Evolutionary conservation across 64 coral and sea anemone species (phyloP), one percentile per base, ranked within the genome.

Genomic region (Montipora cactus): DNA sequence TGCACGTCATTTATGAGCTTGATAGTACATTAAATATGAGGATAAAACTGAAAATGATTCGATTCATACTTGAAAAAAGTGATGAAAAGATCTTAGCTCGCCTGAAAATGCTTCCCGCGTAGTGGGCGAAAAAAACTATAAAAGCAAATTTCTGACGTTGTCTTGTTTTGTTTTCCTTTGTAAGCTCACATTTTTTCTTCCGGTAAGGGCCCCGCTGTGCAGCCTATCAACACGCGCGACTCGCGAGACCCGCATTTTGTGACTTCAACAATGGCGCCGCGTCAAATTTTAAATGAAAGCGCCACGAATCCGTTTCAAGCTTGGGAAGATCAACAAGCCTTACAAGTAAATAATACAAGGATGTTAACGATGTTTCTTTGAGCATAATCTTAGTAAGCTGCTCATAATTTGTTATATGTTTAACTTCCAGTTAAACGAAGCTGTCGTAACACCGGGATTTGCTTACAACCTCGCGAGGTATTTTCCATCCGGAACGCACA

Each of bases 181-280:
- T 57, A 57, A 8, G 53, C 53, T 57, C 11, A 20, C 18, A 48
- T 1, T 18, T 3, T 8, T 8, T 64, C 81, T 67, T 84, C 62
- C 82, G 62, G 82, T 72, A 45, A 19, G 16, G 16, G 18, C 4
- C 8, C n/a, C 55, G 20, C 77, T 15, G 4, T 44, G 16, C 11
- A 86, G 59, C 47, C 50, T 21, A 44, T 18, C 2, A 16, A 48
- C 81, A 68, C 45, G 58, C 44, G 81, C 44, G 79, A 61, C 48
- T 58, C 83, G 21, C 19, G 16, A 47, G 71, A 71, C 25, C 46
- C 12, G 47, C 81, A 16, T 49, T 8, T 10, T 92, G 77, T 98
- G 96, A 98, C 96, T 98, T 98, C 93, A 95, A 91, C 89, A 98
- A 98, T 98, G 96, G 90, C 83, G 45, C 78, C 92, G 12, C 89